Percentiles rank a stretch among this genome's conserved stretches.
These are phyloP conservation scores for Lamellibrachia columna DNA, from an alignment of 2,888 invertebrate genomes.

Conservation along the genomic window DNA sequence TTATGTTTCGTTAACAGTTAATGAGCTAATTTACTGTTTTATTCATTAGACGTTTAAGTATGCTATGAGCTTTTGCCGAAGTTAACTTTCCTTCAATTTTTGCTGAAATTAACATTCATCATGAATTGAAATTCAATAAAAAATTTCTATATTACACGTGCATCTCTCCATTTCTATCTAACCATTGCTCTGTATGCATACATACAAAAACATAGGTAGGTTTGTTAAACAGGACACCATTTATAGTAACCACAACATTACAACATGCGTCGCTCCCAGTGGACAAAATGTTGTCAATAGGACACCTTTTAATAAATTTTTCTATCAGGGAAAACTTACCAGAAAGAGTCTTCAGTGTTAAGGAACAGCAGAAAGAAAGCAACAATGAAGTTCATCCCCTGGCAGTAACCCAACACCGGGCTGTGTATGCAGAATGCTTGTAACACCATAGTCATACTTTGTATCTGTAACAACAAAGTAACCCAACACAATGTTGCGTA, in stretches of 20 bases:
- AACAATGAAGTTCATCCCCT: slow-evolving; percentile 71
- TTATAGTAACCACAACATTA: background rate
- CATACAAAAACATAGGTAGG: background rate
- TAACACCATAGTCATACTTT: slow-evolving; percentile 56
- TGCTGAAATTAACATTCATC: too few species aligned
- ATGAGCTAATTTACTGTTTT: too few species aligned
- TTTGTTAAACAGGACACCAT: background rate
- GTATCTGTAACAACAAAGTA: background rate
- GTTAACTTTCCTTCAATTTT: too few species aligned
- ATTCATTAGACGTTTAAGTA: too few species aligned
- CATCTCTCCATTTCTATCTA: background rate
- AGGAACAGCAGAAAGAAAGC: slow-evolving; percentile 69
- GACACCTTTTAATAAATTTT: background rate
- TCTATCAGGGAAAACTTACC: slow-evolving; percentile 55
- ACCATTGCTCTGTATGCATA: background rate
- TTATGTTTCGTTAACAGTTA: too few species aligned
- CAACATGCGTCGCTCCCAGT: background rate
- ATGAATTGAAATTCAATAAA: too few species aligned
- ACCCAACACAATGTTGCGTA: background rate
- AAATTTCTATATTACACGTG: background rate
- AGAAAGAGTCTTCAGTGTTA: slow-evolving; percentile 70
- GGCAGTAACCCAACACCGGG: slow-evolving; percentile 69
- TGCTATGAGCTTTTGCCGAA: too few species aligned
- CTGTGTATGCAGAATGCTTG: slow-evolving; percentile 70
- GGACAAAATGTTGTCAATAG: background rate